These are phyloP conservation scores for Philopedon plagiatum DNA, from an alignment of 2,888 invertebrate genomes.

Conservation along the genomic window DNA sequence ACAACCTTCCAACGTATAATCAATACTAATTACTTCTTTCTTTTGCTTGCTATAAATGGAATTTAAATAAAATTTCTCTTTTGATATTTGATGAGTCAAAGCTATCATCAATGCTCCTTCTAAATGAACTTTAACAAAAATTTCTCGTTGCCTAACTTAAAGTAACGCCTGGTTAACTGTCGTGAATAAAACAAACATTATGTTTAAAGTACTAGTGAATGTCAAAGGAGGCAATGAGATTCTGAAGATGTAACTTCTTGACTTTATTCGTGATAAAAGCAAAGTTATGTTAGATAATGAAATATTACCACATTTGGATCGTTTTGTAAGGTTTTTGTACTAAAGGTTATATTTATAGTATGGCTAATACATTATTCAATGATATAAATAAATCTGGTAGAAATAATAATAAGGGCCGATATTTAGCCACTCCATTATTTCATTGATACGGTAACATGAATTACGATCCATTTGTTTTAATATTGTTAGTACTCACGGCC, in stretches of 20 bases:
- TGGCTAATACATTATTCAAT: too few relatives aligned
- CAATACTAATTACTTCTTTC: not conserved
- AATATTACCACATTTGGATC: not conserved
- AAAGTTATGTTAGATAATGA: not conserved
- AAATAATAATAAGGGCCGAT: too few relatives aligned
- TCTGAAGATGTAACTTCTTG: not conserved
- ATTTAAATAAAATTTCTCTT: conserved; percentile 48
- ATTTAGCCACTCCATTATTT: too few relatives aligned
- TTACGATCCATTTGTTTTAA: too few relatives aligned
- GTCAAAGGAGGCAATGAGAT: not conserved
- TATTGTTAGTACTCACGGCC: too few relatives aligned
- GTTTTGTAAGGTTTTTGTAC: too few relatives aligned
- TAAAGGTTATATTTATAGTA: too few relatives aligned
- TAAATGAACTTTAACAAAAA: conserved; percentile 13
- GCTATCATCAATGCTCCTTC: conserved; percentile 19
- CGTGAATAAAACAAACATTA: not conserved
- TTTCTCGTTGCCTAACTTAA: conserved; percentile 1
- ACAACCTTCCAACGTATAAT: not conserved
- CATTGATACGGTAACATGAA: too few relatives aligned
- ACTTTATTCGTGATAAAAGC: not conserved
- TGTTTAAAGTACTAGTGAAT: not conserved
- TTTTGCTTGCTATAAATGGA: not conserved
- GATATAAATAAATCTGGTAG: too few relatives aligned
- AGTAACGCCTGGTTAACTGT: not conserved
- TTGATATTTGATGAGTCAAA: conserved; percentile 36